Evolutionary conservation across 2,888 invertebrate genomes (phyloP), one percentile per base, ranked within the genome.

Genomic region (Ennomos erosarius): DNA sequence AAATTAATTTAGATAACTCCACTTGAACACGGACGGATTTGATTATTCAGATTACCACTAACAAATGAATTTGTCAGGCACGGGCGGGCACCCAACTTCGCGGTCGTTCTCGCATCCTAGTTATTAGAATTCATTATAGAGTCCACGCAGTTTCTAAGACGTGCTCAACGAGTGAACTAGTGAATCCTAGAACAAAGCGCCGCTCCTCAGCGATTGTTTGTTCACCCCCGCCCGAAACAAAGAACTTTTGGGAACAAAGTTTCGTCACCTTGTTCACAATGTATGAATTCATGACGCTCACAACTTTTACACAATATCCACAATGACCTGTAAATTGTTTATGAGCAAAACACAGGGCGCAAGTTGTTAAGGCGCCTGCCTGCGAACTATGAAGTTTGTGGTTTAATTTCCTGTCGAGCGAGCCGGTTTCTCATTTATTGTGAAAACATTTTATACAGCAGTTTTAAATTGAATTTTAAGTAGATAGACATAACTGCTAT

Each of bases 151-250:
- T 67, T 55, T 64, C 64, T 65, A 70, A 68, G 68, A 67, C 67
- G 68, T 67, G 70, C 66, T 54, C 59, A 10, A 35, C 34, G 47
- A 33, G 49, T 59, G 68, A 72, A 63, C 26, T 57, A 52, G 67
- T 47, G 65, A 74, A 71, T 73, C 55, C 54, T 70, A 70, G 69
- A 75, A 78, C 79, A 82, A 81, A 76, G 78, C 67, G 40, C 40
- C n/a, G n/a, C n/a, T n/a, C 50, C 65, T 59, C 68, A 62, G 63
- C 62, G 59, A 74, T 76, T 76, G 72, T 74, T 72, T 71, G 60
- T 44, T 65, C 43, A 62, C 67, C 50, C 51, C 61, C 43, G 64
- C 66, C 62, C 69, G 67, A 46, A 74, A 70, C 74, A 76, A 76
- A 71, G 70, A 75, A 74, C 57, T 73, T 76, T 78, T 68, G 45